Base-by-base conservation (phyloP, 2,113 vertebrate genomes). In the Peromyscus maniculatus region DNA sequence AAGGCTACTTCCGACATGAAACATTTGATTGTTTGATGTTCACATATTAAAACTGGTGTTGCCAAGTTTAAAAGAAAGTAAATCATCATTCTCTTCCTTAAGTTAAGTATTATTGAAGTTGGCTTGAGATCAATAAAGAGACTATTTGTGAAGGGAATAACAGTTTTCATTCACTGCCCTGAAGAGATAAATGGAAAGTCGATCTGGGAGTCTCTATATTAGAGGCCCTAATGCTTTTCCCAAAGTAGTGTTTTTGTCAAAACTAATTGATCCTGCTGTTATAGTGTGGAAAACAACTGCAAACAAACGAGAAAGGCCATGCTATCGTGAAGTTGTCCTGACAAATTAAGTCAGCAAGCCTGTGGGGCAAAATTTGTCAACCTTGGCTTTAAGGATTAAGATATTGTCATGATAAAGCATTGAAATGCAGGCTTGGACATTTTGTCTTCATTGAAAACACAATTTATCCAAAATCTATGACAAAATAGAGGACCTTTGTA, bases 1-100 rank as follows among this genome's bases (percentile, higher is more conserved):
- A 96, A 74, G 95, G 64, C 75, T 95, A 67, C 95, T 98, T 97
- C 87, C 83, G 96, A 97, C 64, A 93, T 84, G 74, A 96, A 95
- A 39, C n/a, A 94, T 94, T 97, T 97, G 79, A 97, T 97, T 95
- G 55, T 75, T 78, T 24, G 16, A 26, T 90, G 69, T 17, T 94
- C 33, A 89, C 24, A 43, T 96, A 96, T 59, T 95, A 69, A 96
- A 97, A 94, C 89, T 80, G 31, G 92, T 97, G 46, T 79, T 96
- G 67, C 83, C 64, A 91, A 62, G n/a, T 87, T 93, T 91, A 94
- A 97, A 95, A 92, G 52, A 92, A 90, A 89, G 59, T 91, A 96
- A 97, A 97, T 96, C 69, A 97, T 86, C 28, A 87, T 91, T 91
- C 95, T 33, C 46, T 94, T 97, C 83, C 67, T 97, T 87, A 87